These are phyloP conservation scores for Phrynosoma blainvillii DNA, from an alignment of 2,113 vertebrate species.

Conservation along the genomic window DNA sequence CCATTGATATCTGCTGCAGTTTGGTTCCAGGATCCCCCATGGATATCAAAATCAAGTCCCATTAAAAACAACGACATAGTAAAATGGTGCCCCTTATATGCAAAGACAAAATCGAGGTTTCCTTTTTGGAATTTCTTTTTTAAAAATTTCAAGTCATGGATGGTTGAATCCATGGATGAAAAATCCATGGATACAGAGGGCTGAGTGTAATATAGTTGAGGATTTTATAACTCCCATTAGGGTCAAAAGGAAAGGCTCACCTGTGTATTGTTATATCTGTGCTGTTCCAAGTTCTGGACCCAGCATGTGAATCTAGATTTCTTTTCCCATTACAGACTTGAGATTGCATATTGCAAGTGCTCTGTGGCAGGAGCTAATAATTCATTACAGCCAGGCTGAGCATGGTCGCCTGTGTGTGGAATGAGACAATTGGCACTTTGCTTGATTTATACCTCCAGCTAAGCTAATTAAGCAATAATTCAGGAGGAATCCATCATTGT, in stretches of 20 bases:
- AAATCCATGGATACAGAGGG: no score
- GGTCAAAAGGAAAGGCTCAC: background rate
- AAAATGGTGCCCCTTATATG: no score
- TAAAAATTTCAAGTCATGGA: no score
- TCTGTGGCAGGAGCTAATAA: constrained; percentile 51
- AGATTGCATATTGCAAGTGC: constrained; percentile 9
- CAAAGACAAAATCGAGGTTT: no score
- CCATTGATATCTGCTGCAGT: no score
- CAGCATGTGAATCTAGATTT: accelerated
- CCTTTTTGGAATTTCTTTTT: no score
- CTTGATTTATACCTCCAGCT: constrained; percentile 73
- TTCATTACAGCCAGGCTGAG: constrained; percentile 55
- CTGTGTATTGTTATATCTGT: background rate
- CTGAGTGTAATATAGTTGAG: background rate
- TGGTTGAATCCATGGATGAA: no score
- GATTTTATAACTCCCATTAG: background rate
- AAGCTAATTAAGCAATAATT: constrained; percentile 80
- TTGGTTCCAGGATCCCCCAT: no score
- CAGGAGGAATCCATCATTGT: constrained; percentile 77
- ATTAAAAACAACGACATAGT: no score
- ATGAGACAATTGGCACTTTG: constrained; percentile 57
- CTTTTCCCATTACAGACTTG: background rate
- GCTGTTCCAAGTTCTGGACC: accelerated
- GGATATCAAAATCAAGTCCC: no score
- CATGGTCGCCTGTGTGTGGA: constrained; percentile 51